These are phyloP conservation scores for Pseudopleuronectes americanus DNA, from an alignment of 2,797 vertebrate species.

Conservation along the genomic window DNA sequence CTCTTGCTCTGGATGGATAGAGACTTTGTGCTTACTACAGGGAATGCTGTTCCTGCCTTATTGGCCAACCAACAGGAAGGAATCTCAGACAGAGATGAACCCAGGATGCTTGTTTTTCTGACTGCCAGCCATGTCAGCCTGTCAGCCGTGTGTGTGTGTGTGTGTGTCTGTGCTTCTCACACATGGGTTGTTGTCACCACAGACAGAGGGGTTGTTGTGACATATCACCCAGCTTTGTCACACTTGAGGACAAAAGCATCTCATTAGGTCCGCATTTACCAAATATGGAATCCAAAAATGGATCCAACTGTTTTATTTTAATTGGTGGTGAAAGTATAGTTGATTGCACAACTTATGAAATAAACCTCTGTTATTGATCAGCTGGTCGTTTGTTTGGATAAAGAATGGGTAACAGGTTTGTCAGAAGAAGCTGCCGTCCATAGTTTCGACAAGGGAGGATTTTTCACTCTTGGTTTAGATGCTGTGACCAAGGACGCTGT, in stretches of 20 bases:
- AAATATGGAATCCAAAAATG: slow-evolving; percentile 51
- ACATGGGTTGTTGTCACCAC: slow-evolving; percentile 76
- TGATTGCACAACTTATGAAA: slow-evolving; percentile 37
- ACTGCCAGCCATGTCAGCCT: slow-evolving; percentile 75
- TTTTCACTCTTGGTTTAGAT: slow-evolving; percentile 13
- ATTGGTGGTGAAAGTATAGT: slow-evolving; percentile 54
- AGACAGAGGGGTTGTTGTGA: slow-evolving; percentile 74
- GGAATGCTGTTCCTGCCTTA: slow-evolving; percentile 74
- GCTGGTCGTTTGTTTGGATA: slow-evolving; percentile 27
- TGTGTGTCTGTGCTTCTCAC: slow-evolving; percentile 35
- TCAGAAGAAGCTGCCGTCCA: slow-evolving; percentile 1
- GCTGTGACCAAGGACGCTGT: slow-evolving; percentile 40
- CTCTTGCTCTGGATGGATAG: slow-evolving; percentile 64
- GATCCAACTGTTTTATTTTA: slow-evolving; percentile 60
- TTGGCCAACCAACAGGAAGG: slow-evolving; percentile 80
- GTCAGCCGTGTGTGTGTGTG: slow-evolving; percentile 51
- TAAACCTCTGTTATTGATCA: slow-evolving; percentile 33
- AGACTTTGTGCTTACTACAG: slow-evolving; percentile 76
- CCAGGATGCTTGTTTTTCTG: slow-evolving; percentile 73
- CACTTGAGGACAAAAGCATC: slow-evolving; percentile 74
- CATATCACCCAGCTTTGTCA: slow-evolving; percentile 79
- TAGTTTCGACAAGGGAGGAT: background rate
- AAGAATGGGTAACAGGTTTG: slow-evolving; percentile 18
- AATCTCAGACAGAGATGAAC: slow-evolving; percentile 72
- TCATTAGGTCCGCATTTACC: slow-evolving; percentile 68